phyloP scores from a whole-genome alignment of 2,797 vertebrate species.

The Betta splendens region DNA sequence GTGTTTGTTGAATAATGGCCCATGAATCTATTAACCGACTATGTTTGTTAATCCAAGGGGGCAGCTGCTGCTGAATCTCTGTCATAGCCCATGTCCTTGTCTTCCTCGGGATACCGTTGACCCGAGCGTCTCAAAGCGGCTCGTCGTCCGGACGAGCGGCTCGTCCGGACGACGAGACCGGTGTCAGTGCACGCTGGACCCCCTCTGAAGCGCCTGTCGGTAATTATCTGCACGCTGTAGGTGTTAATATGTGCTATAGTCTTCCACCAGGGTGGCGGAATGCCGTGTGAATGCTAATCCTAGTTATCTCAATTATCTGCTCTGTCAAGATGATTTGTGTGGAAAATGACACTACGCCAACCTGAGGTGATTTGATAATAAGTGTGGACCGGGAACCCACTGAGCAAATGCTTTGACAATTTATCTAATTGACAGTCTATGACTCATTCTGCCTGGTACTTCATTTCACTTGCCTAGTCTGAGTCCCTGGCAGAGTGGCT shows the following conservation, averaged over 20 bases:
- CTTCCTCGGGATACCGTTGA: constrained; percentile 52
- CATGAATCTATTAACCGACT: constrained; percentile 43
- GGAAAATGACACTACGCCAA: constrained; percentile 63
- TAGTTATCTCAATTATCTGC: constrained; percentile 63
- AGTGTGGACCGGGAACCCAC: constrained; percentile 57
- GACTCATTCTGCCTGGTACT: constrained; percentile 64
- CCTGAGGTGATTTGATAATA: constrained; percentile 71
- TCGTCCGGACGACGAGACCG: no score
- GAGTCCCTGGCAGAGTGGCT: constrained; percentile 19
- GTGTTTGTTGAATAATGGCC: constrained; percentile 54
- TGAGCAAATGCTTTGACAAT: constrained; percentile 65
- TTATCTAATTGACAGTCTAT: constrained; percentile 72
- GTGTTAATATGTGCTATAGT: constrained; percentile 52
- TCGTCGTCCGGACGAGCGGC: no score
- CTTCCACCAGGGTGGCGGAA: constrained; percentile 28
- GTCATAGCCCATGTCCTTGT: constrained; percentile 66
- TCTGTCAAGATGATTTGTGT: constrained; percentile 64
- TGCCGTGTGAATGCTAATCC: constrained; percentile 54
- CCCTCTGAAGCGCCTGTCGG: constrained; percentile 36
- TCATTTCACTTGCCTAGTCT: constrained; percentile 51
- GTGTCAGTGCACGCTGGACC: constrained; percentile 11
- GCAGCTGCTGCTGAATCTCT: constrained; percentile 68
- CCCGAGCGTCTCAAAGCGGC: constrained; percentile 58
- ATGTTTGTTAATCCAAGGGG: constrained; percentile 69
- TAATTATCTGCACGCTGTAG: constrained; percentile 53